phyloP scores from a whole-genome alignment of 2,888 invertebrate species.

The Lacanobia wlatinum region DNA sequence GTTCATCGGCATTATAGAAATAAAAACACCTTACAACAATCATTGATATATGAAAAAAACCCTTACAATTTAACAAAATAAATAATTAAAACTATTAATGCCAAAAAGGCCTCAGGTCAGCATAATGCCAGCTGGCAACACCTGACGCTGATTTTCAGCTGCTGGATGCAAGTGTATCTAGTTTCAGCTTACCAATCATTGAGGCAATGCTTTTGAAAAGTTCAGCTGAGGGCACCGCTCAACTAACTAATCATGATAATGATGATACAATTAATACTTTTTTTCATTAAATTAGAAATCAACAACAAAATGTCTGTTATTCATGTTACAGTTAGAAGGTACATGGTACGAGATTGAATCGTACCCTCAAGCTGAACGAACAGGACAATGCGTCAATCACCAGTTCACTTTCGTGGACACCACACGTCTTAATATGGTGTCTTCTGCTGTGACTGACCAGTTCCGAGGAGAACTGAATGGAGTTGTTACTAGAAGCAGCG shows the following conservation, averaged over 20 bases:
- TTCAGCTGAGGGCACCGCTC: no score
- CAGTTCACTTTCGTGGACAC: constrained; percentile 65
- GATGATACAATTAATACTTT: not conserved
- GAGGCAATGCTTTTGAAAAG: no score
- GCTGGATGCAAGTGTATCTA: no score
- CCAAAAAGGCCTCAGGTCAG: no score
- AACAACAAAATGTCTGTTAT: not conserved
- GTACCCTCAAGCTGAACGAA: constrained; percentile 76
- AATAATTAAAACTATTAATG: no score
- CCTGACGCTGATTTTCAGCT: no score
- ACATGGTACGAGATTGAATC: constrained; percentile 80
- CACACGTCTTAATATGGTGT: constrained; percentile 69
- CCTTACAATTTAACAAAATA: no score
- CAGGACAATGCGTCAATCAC: constrained; percentile 79
- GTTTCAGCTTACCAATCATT: no score
- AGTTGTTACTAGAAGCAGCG: constrained; percentile 62
- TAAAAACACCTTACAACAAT: no score
- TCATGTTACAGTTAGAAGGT: constrained; percentile 74
- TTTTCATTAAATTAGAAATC: not conserved
- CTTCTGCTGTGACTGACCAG: constrained; percentile 73
- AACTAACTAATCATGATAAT: not conserved
- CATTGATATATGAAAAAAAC: no score
- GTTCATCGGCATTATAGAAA: no score
- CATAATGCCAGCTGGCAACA: no score
- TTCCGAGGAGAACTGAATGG: constrained; percentile 65